These are phyloP conservation scores for Cataglyphis cursor DNA, from an alignment of 2,888 invertebrate species.

Conservation along the genomic window DNA sequence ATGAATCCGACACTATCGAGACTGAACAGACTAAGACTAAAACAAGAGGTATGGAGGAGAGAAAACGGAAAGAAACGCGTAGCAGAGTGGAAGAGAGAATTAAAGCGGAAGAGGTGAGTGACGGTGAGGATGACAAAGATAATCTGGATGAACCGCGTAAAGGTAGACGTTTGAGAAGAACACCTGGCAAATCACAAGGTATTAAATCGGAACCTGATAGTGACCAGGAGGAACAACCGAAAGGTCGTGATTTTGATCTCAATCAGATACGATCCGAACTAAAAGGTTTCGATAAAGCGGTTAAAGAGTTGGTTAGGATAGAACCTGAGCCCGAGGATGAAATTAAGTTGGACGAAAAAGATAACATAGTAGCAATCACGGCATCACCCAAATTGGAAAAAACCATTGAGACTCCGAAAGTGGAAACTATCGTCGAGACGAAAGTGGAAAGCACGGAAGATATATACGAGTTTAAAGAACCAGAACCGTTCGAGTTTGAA, in stretches of 20 bases:
- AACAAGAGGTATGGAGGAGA: constrained; percentile 77
- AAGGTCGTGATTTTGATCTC: constrained; percentile 93
- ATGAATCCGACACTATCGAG: constrained; percentile 87
- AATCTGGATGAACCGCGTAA: constrained; percentile 83
- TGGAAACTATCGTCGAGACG: constrained; percentile 65
- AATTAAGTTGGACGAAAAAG: constrained; percentile 69
- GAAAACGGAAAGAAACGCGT: constrained; percentile 83
- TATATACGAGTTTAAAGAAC: constrained; percentile 96
- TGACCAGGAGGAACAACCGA: constrained; percentile 87
- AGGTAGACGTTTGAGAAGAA: constrained; percentile 85
- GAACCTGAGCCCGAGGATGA: constrained; percentile 88
- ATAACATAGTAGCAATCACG: constrained; percentile 73
- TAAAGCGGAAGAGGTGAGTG: constrained; percentile 85
- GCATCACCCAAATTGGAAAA: constrained; percentile 80
- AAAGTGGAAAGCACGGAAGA: constrained; percentile 87
- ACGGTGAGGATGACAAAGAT: constrained; percentile 82
- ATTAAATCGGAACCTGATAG: constrained; percentile 87
- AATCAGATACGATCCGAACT: constrained; percentile 95
- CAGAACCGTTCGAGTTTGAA: constrained; percentile 95
- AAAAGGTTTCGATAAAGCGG: constrained; percentile 92
- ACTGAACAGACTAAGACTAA: constrained; percentile 79
- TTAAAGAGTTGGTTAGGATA: constrained; percentile 86
- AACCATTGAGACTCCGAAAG: constrained; percentile 64
- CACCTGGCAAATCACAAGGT: constrained; percentile 85
- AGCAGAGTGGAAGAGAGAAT: constrained; percentile 87